Base-by-base conservation (phyloP, 2,113 vertebrate species). In the Ageneiosus marmoratus region DNA sequence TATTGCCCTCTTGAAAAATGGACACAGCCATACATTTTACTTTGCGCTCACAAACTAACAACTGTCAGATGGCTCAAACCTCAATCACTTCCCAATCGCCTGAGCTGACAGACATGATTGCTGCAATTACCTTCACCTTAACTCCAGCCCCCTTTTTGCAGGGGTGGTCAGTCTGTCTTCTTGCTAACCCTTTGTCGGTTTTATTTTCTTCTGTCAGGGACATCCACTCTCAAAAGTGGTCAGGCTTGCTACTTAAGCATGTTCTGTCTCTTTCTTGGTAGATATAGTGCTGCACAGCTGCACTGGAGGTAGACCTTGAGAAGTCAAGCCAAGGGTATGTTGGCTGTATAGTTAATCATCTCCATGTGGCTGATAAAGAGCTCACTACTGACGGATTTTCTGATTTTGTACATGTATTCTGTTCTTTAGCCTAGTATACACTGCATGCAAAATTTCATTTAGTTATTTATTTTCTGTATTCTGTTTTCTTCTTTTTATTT, bases 111-210 rank as follows among this genome's bases (percentile, higher is more conserved):
- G 86, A 83, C 89, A 86, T 90, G 92, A 93, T 92, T 92, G 89
- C 89, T 88, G 83, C 86, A 78, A 89, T 91, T 91, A 92, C 93
- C 91, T 92, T 91, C 90, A 92, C 89, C 93, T 89, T 90, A 84
- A 89, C 89, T 77, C 85, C 56, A 84, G 56, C 86, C 50, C 63
- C 79, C 44, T 83, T 88, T 85, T 69, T 58, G 70, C 79, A 85
- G 84, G 44, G 53, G 77, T 74, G 67, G 67, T 65, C 51, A 83
- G 46, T 79, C 46, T 7, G 32, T 79, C 72, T 55, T 32, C 56
- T 56, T 78, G 81, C 34, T 82, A 86, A 82, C 74, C 74, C 74
- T 78, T 78, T 81, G 79, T 41, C 44, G 50, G 58, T 67, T 32
- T 56, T 37, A 69, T 83, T 83, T 65, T 41, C 62, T 22, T 58